Evolutionary conservation across 2,113 vertebrate genomes (phyloP).

Genomic region (Ochotona curzoniae): DNA sequence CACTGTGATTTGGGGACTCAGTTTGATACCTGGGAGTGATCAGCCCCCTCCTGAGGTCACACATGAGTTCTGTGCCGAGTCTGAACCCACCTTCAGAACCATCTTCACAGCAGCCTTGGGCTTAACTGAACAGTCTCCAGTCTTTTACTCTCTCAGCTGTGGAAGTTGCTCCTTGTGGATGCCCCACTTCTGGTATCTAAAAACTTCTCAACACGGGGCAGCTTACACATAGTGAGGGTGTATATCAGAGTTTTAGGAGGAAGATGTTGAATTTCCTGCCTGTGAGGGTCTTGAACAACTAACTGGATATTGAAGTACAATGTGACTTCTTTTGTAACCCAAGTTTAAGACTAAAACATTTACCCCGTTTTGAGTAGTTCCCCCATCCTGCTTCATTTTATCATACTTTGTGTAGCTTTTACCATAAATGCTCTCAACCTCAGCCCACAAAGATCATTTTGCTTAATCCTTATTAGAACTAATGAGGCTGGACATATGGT

Average conservation of each 20-base stretch:
- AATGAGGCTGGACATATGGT: not conserved
- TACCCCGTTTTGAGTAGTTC: not conserved
- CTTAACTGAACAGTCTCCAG: not conserved
- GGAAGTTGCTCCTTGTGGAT: not conserved
- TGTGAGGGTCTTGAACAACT: not conserved
- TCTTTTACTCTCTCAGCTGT: not conserved
- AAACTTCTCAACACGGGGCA: not conserved
- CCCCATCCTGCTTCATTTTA: not conserved
- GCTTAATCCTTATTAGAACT: not conserved
- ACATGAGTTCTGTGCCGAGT: fast-evolving
- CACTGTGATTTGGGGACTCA: not conserved
- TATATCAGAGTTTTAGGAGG: not conserved
- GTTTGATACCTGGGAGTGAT: not conserved
- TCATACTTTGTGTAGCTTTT: not conserved
- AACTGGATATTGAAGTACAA: not conserved
- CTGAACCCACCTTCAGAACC: not conserved
- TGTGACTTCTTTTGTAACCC: not conserved
- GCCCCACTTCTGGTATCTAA: fast-evolving
- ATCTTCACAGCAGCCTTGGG: fast-evolving
- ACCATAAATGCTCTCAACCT: not conserved
- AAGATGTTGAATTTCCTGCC: not conserved
- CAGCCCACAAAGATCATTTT: not conserved
- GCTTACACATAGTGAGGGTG: not conserved
- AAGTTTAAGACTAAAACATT: not conserved
- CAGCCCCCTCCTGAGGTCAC: not conserved